Conservation (phyloP, 2,888 invertebrate species). For the Eurytoma adleriae region DNA sequence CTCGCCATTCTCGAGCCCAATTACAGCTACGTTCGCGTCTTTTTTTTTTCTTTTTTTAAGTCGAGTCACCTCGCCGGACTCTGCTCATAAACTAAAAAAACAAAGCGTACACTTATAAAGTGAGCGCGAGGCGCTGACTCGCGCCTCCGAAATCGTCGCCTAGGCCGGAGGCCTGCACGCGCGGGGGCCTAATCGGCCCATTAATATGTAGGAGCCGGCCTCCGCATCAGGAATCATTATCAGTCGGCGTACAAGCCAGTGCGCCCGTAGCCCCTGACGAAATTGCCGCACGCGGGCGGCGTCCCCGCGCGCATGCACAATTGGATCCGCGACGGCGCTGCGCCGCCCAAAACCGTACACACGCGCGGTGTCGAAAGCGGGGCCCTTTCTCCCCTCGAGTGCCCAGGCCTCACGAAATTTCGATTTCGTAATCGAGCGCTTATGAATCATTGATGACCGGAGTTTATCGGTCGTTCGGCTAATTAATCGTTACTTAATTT, state of each 20-base stretch:
- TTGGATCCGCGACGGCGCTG: slow-evolving; percentile 47
- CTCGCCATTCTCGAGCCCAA: too few relatives aligned
- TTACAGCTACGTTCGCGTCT: too few relatives aligned
- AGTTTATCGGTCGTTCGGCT: background rate
- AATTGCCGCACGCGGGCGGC: slow-evolving; percentile 61
- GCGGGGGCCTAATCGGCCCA: slow-evolving; percentile 62
- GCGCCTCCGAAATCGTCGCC: slow-evolving; percentile 11
- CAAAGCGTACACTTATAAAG: background rate
- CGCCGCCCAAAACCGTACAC: background rate
- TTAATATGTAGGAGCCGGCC: slow-evolving; percentile 70
- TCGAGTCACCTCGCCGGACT: background rate
- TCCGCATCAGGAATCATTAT: slow-evolving; percentile 68
- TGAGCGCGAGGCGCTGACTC: background rate
- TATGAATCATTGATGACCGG: background rate
- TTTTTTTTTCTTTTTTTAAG: too few relatives aligned
- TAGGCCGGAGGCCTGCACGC: background rate
- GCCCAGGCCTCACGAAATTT: background rate
- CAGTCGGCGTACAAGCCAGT: slow-evolving; percentile 59
- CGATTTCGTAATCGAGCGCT: background rate
- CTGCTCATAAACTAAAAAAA: slow-evolving; percentile 19
- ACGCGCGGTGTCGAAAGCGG: background rate
- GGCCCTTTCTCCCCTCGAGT: background rate
- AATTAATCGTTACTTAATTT: too few relatives aligned
- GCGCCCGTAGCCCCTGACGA: slow-evolving; percentile 56
- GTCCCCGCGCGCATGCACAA: slow-evolving; percentile 64